Evolutionary conservation across 2,888 invertebrate species (phyloP).

Genomic region (Caenorhabditis sinica): DNA sequence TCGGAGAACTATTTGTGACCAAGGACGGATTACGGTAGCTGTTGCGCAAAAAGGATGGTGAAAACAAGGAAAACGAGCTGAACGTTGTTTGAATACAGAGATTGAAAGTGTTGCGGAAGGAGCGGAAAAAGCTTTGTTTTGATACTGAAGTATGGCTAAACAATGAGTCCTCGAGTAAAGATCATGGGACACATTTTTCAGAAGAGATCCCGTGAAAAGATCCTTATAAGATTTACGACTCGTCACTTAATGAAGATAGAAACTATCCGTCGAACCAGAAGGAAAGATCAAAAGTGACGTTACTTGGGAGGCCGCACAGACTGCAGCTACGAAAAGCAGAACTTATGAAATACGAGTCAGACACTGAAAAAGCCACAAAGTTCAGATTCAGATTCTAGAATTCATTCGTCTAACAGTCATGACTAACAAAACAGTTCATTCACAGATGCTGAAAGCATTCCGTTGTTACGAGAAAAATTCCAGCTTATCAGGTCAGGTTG

Average conservation of each 20-base stretch:
- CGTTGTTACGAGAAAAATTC: constrained; percentile 14
- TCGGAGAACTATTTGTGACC: constrained; percentile 30
- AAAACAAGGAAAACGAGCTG: constrained; percentile 17
- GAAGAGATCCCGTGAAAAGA: constrained; percentile 2
- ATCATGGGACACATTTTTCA: constrained; percentile 7
- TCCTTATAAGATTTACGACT: constrained; percentile 31
- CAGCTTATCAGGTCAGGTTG: constrained; percentile 31
- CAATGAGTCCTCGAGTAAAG: constrained; percentile 1
- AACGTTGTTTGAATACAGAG: constrained; percentile 27
- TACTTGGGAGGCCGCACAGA: constrained; percentile 1
- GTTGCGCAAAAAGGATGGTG: neutral
- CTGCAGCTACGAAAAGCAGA: constrained; percentile 7
- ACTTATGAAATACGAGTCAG: neutral
- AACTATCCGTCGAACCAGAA: constrained; percentile 22
- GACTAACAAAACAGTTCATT: constrained; percentile 13
- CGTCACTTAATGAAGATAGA: constrained; percentile 4
- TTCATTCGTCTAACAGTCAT: constrained; percentile 32
- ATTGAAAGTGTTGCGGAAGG: constrained; percentile 37
- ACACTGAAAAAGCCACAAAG: no score
- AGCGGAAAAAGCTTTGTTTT: neutral
- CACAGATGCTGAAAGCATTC: constrained; percentile 5
- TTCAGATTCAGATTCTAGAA: constrained; percentile 3
- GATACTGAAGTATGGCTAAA: neutral
- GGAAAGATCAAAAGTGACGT: constrained; percentile 36
- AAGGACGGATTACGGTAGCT: constrained; percentile 40